These are phyloP conservation scores for Mesorhabditis belari DNA, from an alignment of 2,888 invertebrate species.

Conservation along the genomic window DNA sequence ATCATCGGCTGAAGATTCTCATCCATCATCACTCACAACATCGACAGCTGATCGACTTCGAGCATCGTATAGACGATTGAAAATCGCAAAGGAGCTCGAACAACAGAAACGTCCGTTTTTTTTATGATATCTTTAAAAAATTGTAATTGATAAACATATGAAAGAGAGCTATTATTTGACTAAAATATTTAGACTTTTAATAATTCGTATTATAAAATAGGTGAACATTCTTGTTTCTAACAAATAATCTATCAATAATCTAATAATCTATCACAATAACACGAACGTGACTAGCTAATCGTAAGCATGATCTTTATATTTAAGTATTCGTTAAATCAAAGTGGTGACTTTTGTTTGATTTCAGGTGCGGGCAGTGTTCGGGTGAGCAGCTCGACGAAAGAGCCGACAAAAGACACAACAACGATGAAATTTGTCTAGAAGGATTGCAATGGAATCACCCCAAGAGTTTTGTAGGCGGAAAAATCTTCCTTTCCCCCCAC, in stretches of 20 bases:
- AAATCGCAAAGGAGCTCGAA: constrained; percentile 49
- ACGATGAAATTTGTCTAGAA: constrained; percentile 34
- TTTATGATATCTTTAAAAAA: too few species aligned
- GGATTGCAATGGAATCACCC: too few species aligned
- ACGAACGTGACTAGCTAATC: too few species aligned
- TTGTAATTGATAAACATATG: not conserved
- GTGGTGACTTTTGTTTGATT: too few species aligned
- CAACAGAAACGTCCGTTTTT: constrained; percentile 46
- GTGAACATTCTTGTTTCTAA: too few species aligned
- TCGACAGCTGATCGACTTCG: constrained; percentile 49
- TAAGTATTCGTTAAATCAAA: too few species aligned
- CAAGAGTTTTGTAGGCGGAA: too few species aligned
- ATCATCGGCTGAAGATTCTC: constrained; percentile 37
- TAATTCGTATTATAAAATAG: too few species aligned
- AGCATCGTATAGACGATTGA: constrained; percentile 44
- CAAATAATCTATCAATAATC: too few species aligned
- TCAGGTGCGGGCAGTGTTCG: not conserved
- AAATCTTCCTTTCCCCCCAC: too few species aligned
- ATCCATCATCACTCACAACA: constrained; percentile 47
- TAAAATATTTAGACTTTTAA: not conserved
- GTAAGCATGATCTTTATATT: too few species aligned
- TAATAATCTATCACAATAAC: too few species aligned
- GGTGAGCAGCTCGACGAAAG: constrained; percentile 7
- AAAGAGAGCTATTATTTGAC: not conserved
- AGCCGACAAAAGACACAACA: constrained; percentile 43